Evolutionary conservation across 35 echinoderm and acorn worm genomes (phyloP).

Genomic region (Apostichopus parvimensis): DNA sequence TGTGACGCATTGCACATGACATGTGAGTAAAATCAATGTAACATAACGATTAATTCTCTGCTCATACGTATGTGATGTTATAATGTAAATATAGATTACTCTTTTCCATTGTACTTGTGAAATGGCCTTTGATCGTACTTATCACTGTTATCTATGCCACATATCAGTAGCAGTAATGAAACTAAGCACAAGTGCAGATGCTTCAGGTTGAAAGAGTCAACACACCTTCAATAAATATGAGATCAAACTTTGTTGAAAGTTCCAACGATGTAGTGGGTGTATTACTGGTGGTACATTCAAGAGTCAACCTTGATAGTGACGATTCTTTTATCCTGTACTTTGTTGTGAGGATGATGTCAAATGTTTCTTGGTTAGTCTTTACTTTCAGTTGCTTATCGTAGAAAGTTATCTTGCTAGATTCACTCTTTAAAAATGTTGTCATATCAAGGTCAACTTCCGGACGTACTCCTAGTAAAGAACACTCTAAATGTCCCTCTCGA

Average conservation of each 20-base stretch:
- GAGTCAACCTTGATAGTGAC: neutral
- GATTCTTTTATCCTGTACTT: neutral
- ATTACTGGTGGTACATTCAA: neutral
- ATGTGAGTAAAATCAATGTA: too few species aligned
- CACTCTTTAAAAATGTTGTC: neutral
- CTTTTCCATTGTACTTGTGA: too few species aligned
- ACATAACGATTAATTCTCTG: too few species aligned
- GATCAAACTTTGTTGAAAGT: neutral
- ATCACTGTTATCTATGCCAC: too few species aligned
- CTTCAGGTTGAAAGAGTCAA: neutral
- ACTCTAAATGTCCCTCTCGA: neutral
- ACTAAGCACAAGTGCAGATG: too few species aligned
- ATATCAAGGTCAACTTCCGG: neutral
- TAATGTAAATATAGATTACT: too few species aligned
- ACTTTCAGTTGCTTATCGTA: neutral
- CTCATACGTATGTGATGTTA: too few species aligned
- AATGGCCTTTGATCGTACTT: too few species aligned
- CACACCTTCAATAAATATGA: neutral
- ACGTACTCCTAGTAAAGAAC: neutral
- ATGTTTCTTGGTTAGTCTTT: neutral
- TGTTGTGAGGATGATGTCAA: neutral
- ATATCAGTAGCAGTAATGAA: too few species aligned
- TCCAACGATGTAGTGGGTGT: neutral
- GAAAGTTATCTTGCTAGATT: neutral
- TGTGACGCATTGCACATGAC: too few species aligned